These are phyloP conservation scores for Tolmerus cingulatus DNA, from an alignment of 2,888 invertebrate species.

Conservation along the genomic window DNA sequence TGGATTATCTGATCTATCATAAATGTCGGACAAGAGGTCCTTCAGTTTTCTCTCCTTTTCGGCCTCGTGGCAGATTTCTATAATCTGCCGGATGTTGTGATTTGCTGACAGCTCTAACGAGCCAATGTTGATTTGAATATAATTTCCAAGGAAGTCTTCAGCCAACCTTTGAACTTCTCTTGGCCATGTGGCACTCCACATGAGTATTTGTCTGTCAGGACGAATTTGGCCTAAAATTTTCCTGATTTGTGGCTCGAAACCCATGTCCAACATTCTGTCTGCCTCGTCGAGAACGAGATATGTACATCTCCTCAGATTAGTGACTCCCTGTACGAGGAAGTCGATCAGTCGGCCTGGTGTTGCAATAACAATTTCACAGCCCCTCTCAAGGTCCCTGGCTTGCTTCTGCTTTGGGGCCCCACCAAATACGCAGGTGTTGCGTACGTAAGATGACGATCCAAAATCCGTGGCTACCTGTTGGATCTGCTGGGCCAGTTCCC, in stretches of 20 bases:
- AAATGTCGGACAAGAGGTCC: conserved; percentile 58
- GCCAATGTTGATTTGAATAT: conserved; percentile 89
- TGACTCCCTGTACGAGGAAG: conserved; percentile 79
- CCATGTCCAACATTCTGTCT: conserved; percentile 97
- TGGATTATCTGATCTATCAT: conserved; percentile 82
- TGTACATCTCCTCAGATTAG: conserved; percentile 78
- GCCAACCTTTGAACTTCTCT: conserved; percentile 93
- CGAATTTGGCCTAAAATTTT: conserved; percentile 93
- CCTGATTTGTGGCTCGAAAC: conserved; percentile 95
- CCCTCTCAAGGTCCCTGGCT: conserved; percentile 75
- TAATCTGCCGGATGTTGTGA: conserved; percentile 86
- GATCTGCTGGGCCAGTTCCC: conserved; percentile 83
- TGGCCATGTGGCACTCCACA: conserved; percentile 99
- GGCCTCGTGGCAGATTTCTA: conserved; percentile 79
- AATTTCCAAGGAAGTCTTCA: conserved; percentile 89
- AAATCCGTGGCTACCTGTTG: conserved; percentile 84
- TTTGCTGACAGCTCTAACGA: conserved; percentile 83
- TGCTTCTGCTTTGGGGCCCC: conserved; percentile 86
- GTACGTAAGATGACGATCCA: conserved; percentile 77
- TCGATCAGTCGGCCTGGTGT: conserved; percentile 90
- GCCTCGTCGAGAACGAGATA: conserved; percentile 91
- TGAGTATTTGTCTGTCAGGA: conserved; percentile 93
- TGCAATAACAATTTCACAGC: conserved; percentile 88
- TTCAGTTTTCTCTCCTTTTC: conserved; percentile 71
- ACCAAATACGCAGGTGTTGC: conserved; percentile 89